phyloP scores from a whole-genome alignment of 2,888 invertebrate genomes.

The Caradrina clavipalpis region DNA sequence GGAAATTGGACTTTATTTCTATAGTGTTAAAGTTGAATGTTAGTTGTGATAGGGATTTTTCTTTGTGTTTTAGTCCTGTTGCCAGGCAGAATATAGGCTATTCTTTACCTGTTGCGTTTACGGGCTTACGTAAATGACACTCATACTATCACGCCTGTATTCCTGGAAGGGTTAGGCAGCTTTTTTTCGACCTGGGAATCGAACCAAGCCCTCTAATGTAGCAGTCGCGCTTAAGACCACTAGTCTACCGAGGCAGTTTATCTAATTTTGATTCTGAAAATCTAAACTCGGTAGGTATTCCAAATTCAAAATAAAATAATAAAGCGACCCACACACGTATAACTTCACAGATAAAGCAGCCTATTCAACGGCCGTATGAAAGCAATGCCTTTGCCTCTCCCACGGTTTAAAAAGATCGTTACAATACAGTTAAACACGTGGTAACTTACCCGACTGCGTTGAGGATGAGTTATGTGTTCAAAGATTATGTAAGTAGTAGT shows the following conservation, averaged over 20 bases:
- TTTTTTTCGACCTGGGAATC: no score
- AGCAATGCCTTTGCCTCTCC: constrained; percentile 43
- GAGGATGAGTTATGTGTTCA: constrained; percentile 19
- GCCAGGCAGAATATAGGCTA: constrained; percentile 13
- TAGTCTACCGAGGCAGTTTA: no score
- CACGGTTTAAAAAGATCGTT: constrained; percentile 55
- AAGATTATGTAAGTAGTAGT: no score
- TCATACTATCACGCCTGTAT: no score
- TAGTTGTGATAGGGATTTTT: neutral
- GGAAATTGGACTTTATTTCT: neutral
- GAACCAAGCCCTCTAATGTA: no score
- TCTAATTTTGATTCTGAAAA: no score
- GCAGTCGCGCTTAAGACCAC: no score
- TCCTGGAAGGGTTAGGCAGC: no score
- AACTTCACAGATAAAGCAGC: constrained; percentile 25
- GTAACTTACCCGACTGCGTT: constrained; percentile 16
- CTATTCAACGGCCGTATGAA: constrained; percentile 43
- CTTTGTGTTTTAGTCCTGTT: constrained; percentile 14
- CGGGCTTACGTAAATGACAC: no score
- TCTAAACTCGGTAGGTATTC: neutral
- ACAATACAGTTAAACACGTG: constrained; percentile 39
- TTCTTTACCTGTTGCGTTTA: no score
- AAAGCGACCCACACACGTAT: constrained; percentile 42
- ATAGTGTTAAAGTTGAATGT: neutral
- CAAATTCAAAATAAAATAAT: constrained; percentile 18